These are phyloP conservation scores for Pinna nobilis DNA, from an alignment of 1,140 invertebrate species.

Conservation along the genomic window DNA sequence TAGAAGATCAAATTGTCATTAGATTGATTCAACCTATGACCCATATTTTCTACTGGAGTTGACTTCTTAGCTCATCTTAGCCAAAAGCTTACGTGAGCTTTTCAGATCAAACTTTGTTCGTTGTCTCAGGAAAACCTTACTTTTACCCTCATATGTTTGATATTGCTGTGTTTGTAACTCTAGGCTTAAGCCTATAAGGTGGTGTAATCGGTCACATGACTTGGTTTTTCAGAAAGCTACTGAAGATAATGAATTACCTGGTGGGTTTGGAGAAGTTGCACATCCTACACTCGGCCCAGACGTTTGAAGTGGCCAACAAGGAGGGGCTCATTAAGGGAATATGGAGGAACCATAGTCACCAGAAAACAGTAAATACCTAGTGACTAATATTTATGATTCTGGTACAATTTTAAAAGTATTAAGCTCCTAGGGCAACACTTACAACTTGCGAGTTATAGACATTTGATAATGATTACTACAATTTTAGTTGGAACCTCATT, in stretches of 20 bases:
- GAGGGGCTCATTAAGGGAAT: constrained; percentile 62
- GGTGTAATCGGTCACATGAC: too few relatives aligned
- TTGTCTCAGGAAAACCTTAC: too few relatives aligned
- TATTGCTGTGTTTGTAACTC: not conserved
- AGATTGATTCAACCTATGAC: too few relatives aligned
- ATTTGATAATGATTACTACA: not conserved
- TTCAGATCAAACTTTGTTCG: too few relatives aligned
- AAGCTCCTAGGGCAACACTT: not conserved
- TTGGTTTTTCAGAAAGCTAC: constrained; percentile 42
- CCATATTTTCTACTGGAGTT: too few relatives aligned
- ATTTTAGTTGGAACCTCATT: not conserved
- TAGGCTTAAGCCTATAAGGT: too few relatives aligned
- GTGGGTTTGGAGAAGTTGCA: constrained; percentile 63
- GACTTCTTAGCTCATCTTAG: too few relatives aligned
- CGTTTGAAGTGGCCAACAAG: constrained; percentile 63
- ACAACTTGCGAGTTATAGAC: not conserved
- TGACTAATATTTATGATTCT: not conserved
- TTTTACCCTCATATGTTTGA: not conserved
- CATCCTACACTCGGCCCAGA: constrained; percentile 56
- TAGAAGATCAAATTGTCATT: too few relatives aligned
- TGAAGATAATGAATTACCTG: constrained; percentile 56
- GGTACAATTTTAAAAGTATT: not conserved
- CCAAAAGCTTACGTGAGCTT: too few relatives aligned
- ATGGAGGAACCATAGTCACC: constrained; percentile 67
- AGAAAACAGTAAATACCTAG: constrained; percentile 54